These are phyloP conservation scores for Morus bassanus DNA, from an alignment of 2,797 vertebrate genomes.

Conservation along the genomic window DNA sequence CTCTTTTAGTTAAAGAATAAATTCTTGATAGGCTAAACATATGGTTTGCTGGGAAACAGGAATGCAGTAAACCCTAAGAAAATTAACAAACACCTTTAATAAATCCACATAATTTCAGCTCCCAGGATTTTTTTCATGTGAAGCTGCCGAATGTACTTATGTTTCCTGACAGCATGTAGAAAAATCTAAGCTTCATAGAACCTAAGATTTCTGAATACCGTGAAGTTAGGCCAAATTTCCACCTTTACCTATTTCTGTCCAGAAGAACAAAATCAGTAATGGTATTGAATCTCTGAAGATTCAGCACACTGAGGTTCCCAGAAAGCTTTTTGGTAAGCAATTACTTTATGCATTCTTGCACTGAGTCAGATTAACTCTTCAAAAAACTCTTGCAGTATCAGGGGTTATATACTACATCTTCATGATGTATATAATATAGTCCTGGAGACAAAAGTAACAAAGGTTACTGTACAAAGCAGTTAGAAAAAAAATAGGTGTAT, in stretches of 20 bases:
- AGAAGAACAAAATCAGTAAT: background rate
- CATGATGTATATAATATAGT: background rate
- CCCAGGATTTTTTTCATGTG: background rate
- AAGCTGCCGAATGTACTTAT: background rate
- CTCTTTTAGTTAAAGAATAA: background rate
- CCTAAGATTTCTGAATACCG: background rate
- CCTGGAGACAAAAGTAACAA: background rate
- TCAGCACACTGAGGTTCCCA: background rate
- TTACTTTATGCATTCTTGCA: background rate
- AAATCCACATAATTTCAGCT: background rate
- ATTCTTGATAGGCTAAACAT: background rate
- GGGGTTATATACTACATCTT: background rate
- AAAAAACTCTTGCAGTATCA: background rate
- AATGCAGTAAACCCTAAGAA: background rate
- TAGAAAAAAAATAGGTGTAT: background rate
- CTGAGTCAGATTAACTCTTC: background rate
- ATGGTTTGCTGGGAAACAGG: background rate
- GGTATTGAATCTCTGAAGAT: background rate
- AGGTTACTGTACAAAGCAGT: background rate
- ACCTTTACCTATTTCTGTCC: background rate
- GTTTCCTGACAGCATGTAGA: background rate
- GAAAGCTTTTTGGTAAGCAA: background rate
- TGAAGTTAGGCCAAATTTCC: background rate
- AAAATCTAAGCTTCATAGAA: background rate
- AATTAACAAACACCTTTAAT: background rate